Percentiles rank a stretch among this genome's conserved stretches.
Evolutionary conservation across 1,140 invertebrate species (phyloP).

Genomic region (Eumaeus atala): DNA sequence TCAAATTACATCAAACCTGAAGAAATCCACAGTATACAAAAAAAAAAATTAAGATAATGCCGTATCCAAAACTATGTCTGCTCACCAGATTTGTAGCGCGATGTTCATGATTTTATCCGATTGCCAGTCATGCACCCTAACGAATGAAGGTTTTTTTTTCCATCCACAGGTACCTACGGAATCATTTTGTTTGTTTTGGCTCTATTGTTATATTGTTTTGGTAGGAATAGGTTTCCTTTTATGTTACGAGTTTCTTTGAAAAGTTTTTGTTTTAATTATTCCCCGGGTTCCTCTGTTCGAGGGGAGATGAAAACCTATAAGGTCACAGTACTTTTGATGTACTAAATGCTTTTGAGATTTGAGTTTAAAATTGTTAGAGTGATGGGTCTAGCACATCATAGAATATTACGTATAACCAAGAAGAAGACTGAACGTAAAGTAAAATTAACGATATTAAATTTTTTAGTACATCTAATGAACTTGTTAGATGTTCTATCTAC

Average conservation of each 20-base stretch:
- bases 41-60: conserved; percentile 9
- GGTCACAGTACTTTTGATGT: background rate
- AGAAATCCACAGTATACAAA: too few species aligned
- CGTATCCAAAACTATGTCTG: conserved; percentile 28
- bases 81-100: conserved; percentile 17
- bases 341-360: background rate
- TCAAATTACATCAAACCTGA: too few species aligned
- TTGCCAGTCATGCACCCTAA: conserved; percentile 69
- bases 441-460: too few species aligned
- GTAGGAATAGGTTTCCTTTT: conserved; percentile 34
- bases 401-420: too few species aligned
- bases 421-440: too few species aligned
- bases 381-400: too few species aligned
- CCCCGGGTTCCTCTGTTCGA: conserved; percentile 8
- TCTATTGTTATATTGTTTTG: conserved; percentile 35
- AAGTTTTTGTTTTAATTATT: conserved; percentile 36
- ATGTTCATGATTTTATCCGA: conserved; percentile 38
- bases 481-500: too few species aligned
- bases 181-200: conserved; percentile 54
- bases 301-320: conserved; percentile 16
- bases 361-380: background rate
- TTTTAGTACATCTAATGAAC: too few species aligned
- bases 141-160: conserved; percentile 57
- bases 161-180: conserved; percentile 37
- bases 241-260: conserved; percentile 24